These are phyloP conservation scores for Allygus modestus DNA, from an alignment of 2,888 invertebrate genomes.

Conservation along the genomic window DNA sequence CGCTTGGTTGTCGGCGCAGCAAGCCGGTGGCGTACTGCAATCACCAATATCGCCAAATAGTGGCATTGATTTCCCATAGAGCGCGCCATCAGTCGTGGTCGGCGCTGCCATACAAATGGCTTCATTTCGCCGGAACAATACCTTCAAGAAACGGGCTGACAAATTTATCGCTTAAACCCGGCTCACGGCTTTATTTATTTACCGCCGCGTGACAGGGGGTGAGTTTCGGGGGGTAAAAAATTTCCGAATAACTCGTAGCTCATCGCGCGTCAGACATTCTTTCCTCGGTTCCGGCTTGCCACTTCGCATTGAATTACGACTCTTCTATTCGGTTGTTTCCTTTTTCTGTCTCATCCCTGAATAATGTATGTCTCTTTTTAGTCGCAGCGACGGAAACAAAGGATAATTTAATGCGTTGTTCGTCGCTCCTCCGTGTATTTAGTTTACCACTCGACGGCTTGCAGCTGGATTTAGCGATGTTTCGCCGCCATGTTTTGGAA, in stretches of 20 bases:
- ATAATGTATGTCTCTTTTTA: constrained; percentile 64
- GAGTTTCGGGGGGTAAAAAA: constrained; percentile 62
- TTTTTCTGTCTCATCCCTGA: constrained; percentile 62
- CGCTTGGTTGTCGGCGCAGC: neutral
- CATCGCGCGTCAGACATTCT: constrained; percentile 58
- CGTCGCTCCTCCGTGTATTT: constrained; percentile 34
- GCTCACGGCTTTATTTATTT: constrained; percentile 61
- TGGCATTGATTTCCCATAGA: constrained; percentile 56
- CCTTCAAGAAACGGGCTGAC: constrained; percentile 62
- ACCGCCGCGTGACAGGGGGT: constrained; percentile 58
- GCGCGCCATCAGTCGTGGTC: constrained; percentile 36
- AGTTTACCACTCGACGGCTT: constrained; percentile 9
- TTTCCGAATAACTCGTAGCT: constrained; percentile 61
- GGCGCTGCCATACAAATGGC: constrained; percentile 61
- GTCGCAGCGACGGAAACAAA: constrained; percentile 52
- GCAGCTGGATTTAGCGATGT: constrained; percentile 38
- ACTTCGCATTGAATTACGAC: constrained; percentile 60
- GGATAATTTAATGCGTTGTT: constrained; percentile 53
- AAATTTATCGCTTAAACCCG: constrained; percentile 63
- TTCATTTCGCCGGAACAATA: constrained; percentile 62
- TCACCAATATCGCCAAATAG: constrained; percentile 37
- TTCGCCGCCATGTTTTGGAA: constrained; percentile 23
- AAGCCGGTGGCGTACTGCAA: constrained; percentile 6
- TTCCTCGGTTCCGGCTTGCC: constrained; percentile 41
- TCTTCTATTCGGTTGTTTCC: constrained; percentile 62